These are phyloP conservation scores for Calyptommatus sinebrachiatus DNA, from an alignment of 2,113 vertebrate species.

Conservation along the genomic window DNA sequence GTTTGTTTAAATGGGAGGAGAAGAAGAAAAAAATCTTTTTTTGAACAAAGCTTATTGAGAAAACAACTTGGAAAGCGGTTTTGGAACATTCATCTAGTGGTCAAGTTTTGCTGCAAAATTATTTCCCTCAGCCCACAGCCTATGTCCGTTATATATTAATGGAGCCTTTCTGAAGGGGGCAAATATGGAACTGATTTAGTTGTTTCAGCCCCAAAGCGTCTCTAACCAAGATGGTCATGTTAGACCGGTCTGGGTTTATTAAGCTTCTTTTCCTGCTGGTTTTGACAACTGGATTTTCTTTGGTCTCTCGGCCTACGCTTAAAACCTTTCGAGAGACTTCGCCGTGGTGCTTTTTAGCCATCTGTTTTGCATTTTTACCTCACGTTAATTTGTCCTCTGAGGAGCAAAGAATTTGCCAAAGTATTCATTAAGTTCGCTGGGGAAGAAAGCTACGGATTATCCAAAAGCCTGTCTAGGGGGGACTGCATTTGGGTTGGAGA, in stretches of 20 bases:
- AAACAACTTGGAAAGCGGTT: conserved; percentile 18
- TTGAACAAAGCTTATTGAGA: neutral
- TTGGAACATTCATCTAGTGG: neutral
- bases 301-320: neutral
- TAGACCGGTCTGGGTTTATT: neutral
- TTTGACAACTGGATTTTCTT: neutral
- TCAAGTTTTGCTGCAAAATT: neutral
- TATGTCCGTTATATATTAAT: neutral
- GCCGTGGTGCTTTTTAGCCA: neutral
- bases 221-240: conserved; percentile 33
- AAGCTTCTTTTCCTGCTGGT: neutral
- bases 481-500: neutral
- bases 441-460: neutral
- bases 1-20: neutral
- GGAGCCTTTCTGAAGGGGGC: neutral
- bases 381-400: neutral
- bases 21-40: neutral
- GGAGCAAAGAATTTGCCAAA: too few species aligned
- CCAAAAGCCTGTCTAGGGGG: neutral
- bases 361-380: neutral
- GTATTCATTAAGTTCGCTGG: neutral
- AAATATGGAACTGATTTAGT: neutral
- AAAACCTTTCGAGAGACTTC: neutral
- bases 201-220: conserved; percentile 24
- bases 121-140: conserved; percentile 3